Conservation (phyloP, 2,113 vertebrate species). For the Himantopus leucocephalus region DNA sequence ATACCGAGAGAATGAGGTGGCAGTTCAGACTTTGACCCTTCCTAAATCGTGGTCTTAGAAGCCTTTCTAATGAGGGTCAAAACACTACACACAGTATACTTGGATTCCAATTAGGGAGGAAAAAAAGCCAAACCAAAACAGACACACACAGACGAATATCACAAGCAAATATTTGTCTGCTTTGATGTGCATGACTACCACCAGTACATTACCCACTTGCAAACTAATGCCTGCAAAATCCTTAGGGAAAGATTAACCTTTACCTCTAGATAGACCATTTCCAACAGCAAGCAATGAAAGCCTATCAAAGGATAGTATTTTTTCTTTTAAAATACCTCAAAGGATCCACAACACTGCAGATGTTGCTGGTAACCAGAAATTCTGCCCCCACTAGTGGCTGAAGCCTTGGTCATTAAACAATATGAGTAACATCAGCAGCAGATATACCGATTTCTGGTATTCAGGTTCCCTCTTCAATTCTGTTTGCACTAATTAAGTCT, state of each 20-base stretch:
- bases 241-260: not conserved
- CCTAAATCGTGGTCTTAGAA: not conserved
- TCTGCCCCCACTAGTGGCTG: not conserved
- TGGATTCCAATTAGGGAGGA: not conserved
- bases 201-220: not conserved
- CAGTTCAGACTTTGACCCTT: not conserved
- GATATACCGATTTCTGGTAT: not conserved
- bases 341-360: not conserved
- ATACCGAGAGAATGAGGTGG: not conserved
- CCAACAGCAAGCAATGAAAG: not conserved
- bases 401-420: not conserved
- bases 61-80: not conserved
- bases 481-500: not conserved
- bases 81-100: not conserved
- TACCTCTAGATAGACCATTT: not conserved
- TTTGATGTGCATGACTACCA: not conserved
- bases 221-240: not conserved
- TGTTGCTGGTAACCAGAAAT: not conserved
- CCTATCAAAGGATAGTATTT: not conserved
- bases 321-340: not conserved
- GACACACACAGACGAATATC: not conserved
- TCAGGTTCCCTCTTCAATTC: not conserved
- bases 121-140: not conserved
- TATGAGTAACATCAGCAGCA: not conserved
- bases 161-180: not conserved